phyloP scores from a whole-genome alignment of 2,888 invertebrate species.

The Euplagia quadripunctaria region DNA sequence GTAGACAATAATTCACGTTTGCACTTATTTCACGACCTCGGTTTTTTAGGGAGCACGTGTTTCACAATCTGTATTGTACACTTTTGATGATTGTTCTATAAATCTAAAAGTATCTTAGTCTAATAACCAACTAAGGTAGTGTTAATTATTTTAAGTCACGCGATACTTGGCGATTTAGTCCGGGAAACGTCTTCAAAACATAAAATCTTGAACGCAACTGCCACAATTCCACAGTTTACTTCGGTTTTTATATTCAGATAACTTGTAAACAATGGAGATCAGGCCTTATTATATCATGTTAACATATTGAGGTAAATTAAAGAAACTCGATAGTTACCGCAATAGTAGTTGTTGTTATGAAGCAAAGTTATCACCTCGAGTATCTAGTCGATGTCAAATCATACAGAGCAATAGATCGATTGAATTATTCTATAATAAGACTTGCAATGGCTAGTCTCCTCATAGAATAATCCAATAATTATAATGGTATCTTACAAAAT shows the following conservation, averaged over 20 bases:
- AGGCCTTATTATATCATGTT: constrained; percentile 44
- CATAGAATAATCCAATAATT: too few relatives aligned
- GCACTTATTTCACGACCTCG: constrained; percentile 62
- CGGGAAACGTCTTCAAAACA: constrained; percentile 54
- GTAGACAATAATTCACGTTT: constrained; percentile 64
- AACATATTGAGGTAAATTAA: constrained; percentile 55
- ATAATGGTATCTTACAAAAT: too few relatives aligned
- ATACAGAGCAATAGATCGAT: too few relatives aligned
- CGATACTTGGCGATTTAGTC: constrained; percentile 47
- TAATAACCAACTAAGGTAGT: constrained; percentile 58
- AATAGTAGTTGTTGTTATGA: neutral
- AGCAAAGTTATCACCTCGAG: neutral
- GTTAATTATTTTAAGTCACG: constrained; percentile 60
- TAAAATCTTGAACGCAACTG: constrained; percentile 59
- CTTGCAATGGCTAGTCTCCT: too few relatives aligned
- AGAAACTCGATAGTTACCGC: neutral
- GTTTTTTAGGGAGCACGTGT: constrained; percentile 64
- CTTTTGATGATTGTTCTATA: constrained; percentile 46
- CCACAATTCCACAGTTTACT: constrained; percentile 56
- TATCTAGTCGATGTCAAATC: too few relatives aligned
- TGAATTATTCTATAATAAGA: too few relatives aligned
- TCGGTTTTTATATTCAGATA: constrained; percentile 65
- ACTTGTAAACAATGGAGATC: constrained; percentile 69
- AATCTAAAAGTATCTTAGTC: constrained; percentile 62
- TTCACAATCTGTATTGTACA: constrained; percentile 24